Base-by-base conservation (phyloP, 2,797 vertebrate genomes). In the Todus mexicanus region DNA sequence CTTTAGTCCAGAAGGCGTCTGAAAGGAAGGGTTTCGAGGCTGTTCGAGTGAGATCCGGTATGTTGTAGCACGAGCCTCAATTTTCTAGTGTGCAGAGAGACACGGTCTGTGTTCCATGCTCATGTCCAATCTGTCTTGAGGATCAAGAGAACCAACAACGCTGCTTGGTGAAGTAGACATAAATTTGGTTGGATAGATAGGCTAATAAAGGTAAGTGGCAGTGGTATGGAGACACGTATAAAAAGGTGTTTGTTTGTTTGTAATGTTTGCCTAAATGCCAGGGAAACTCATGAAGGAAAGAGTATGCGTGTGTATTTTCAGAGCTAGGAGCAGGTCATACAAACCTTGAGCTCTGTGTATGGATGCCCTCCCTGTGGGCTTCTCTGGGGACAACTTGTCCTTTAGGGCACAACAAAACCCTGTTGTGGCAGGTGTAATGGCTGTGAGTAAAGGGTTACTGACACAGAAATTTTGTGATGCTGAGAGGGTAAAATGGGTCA, bases 1-100 rank as follows among this genome's bases (percentile, higher is more conserved):
- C 97, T 98, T 98, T 94, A 94, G 75, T 87, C 92, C 4, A 1
- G 54, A 42, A 90, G 86, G 56, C 12, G 8, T 15, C 63, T 80
- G 86, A 57, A 75, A 66, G 71, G 54, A 45, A 85, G 72, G 56
- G 37, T 80, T 61, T 89, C 66, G 82, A 80, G 54, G 54, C 48
- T 82, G 27, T 65, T 90, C 37, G 54, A 12, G 75, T 66, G 68
- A 73, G 19, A 78, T 78, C 63, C 7, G 3, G 25, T 80, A 8
- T 71, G 57, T 33, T 75, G 48, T 78, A 70, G 31, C 45, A 7
- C 38, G 8, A 83, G 10, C 40, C 18, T 85, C n/a, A 26, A 4
- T 2, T 2, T 63, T 15, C 14, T 20, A 15, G 57, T 37, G 27
- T 57, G 47, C 10, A 9, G 60, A 75, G 84, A 56, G 38, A 38